A percentile compares a stretch with the other conserved stretches of the same genome.
Evolutionary conservation across 2,888 invertebrate genomes (phyloP).

Genomic region (Stenolophus ochropezus): DNA sequence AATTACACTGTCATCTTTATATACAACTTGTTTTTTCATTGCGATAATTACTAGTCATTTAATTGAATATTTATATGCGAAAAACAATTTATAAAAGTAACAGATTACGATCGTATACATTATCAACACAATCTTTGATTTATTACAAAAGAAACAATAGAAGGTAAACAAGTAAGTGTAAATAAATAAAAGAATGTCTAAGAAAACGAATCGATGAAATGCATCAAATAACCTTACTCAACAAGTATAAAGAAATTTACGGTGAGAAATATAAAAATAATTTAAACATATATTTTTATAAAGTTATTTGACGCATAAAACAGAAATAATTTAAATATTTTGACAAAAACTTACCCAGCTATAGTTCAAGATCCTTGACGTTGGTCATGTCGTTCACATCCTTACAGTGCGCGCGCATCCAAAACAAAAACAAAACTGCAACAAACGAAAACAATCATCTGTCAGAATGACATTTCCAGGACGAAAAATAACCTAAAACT

Average conservation of each 20-base stretch:
- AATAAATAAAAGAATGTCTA: neutral
- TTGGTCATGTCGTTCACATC: neutral
- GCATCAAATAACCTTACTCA: neutral
- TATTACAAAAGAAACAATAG: neutral
- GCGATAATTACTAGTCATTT: neutral
- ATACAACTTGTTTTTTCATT: conserved; percentile 6
- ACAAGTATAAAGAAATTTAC: neutral
- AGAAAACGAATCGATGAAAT: neutral
- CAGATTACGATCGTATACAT: neutral
- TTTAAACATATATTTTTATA: neutral
- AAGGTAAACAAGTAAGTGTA: neutral
- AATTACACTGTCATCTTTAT: conserved; percentile 20
- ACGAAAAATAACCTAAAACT: neutral
- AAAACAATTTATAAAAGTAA: neutral
- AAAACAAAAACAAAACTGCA: conserved; percentile 44
- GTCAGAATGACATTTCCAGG: neutral
- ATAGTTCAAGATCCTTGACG: conserved; percentile 33
- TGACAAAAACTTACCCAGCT: conserved; percentile 22
- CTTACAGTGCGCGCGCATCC: conserved; percentile 18
- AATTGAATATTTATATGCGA: conserved; percentile 6
- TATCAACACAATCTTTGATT: neutral
- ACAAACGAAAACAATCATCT: conserved; percentile 20
- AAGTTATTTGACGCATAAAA: neutral
- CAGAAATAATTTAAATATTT: neutral
- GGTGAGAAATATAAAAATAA: neutral